These are phyloP conservation scores for Scolopax rusticola DNA, from an alignment of 2,797 vertebrate species.

Conservation along the genomic window DNA sequence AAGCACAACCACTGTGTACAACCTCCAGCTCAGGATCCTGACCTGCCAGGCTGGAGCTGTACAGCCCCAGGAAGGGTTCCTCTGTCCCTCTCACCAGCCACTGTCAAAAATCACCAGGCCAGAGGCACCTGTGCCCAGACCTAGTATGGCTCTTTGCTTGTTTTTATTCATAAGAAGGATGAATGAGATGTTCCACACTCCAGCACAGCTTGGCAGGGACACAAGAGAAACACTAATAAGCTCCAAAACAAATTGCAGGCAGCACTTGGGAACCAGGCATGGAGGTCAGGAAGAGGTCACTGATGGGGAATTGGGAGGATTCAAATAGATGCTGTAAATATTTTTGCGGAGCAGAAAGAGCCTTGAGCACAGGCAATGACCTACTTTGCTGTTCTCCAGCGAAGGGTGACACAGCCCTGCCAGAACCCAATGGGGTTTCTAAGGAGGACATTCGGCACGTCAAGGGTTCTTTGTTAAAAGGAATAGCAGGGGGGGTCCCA, in stretches of 20 bases:
- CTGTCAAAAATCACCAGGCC: background rate
- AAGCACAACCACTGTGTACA: background rate
- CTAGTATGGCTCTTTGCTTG: background rate
- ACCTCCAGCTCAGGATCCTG: background rate
- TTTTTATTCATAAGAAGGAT: conserved; percentile 17
- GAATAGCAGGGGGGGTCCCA: background rate
- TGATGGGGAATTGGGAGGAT: background rate
- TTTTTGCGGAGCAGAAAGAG: conserved; percentile 40
- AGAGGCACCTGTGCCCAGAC: background rate
- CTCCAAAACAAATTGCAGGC: conserved; percentile 5
- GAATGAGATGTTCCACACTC: conserved; percentile 42
- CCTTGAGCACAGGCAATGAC: conserved; percentile 26
- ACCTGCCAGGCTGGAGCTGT: rapidly evolving
- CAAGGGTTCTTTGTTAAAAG: rapidly evolving
- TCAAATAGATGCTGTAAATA: conserved; percentile 51
- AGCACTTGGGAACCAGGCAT: background rate
- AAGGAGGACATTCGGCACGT: background rate
- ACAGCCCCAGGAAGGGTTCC: background rate
- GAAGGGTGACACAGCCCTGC: background rate
- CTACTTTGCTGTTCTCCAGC: conserved; percentile 4
- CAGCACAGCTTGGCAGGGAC: background rate
- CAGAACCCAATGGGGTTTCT: background rate
- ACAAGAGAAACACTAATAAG: background rate
- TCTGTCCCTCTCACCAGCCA: background rate
- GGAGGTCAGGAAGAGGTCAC: background rate